Evolutionary conservation across 1,140 invertebrate species (phyloP).

Genomic region (Condylostylus longicornis): DNA sequence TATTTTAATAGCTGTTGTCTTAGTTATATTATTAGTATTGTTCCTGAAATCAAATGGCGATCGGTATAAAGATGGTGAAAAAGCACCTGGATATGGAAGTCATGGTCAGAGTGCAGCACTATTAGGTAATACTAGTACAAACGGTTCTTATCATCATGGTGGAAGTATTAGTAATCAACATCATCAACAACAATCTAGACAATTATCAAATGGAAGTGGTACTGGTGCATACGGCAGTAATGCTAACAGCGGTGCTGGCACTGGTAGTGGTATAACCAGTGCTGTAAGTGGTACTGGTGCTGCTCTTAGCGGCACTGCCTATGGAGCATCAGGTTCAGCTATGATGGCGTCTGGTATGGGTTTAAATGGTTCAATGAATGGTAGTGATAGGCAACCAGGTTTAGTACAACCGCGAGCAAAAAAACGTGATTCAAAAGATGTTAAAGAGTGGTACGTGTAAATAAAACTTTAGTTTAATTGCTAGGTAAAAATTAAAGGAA

Average conservation of each 20-base stretch:
- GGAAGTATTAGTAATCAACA: slow-evolving; percentile 36
- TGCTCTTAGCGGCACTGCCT: background rate
- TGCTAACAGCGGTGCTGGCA: slow-evolving; percentile 20
- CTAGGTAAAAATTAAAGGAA: too few relatives aligned
- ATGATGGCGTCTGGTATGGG: slow-evolving; percentile 11
- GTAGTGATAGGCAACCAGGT: slow-evolving; percentile 19
- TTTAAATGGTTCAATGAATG: slow-evolving; percentile 13
- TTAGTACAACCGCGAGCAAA: slow-evolving; percentile 43
- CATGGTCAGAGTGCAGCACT: slow-evolving; percentile 60
- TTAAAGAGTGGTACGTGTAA: slow-evolving; percentile 84
- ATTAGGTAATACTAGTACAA: slow-evolving; percentile 39
- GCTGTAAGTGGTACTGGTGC: too few relatives aligned
- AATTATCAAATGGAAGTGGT: slow-evolving; percentile 17
- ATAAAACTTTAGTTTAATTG: too few relatives aligned
- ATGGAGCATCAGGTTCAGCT: slow-evolving; percentile 5
- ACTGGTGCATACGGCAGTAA: slow-evolving; percentile 18
- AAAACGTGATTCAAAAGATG: slow-evolving; percentile 68
- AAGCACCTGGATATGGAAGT: slow-evolving; percentile 48
- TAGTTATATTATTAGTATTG: slow-evolving; percentile 77
- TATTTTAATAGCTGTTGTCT: slow-evolving; percentile 76
- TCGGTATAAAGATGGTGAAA: slow-evolving; percentile 80
- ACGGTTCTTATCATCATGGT: slow-evolving; percentile 28
- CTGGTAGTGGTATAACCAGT: too few relatives aligned
- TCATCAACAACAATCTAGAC: slow-evolving; percentile 21
- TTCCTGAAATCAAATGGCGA: slow-evolving; percentile 71